These are phyloP conservation scores for Argya squamiceps DNA, from an alignment of 2,797 vertebrate species.

Conservation along the genomic window DNA sequence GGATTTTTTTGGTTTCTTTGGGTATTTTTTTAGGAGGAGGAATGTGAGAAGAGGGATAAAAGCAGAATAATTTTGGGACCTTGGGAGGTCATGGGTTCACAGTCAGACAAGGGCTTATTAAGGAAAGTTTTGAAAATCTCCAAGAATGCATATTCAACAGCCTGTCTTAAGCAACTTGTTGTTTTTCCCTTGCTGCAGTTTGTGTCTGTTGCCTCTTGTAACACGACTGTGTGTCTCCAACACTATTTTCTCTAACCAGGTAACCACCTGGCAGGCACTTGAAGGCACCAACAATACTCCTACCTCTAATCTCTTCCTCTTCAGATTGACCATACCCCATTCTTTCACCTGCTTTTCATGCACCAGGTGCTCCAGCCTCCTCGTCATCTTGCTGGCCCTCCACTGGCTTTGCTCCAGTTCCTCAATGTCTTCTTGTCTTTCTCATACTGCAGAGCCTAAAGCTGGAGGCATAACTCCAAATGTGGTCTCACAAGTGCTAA, in stretches of 20 bases:
- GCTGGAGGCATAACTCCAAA: not conserved
- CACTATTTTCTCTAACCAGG: not conserved
- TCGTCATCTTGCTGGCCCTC: not conserved
- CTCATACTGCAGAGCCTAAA: not conserved
- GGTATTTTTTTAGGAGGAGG: fast-evolving
- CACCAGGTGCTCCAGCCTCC: not conserved
- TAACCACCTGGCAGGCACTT: not conserved
- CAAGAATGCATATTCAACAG: not conserved
- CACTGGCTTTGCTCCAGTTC: not conserved
- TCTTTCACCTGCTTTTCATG: not conserved
- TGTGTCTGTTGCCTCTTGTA: not conserved
- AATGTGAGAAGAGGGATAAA: not conserved
- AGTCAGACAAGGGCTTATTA: not conserved
- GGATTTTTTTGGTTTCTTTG: not conserved
- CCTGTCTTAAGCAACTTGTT: not conserved
- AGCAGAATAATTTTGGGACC: not conserved
- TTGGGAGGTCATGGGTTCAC: not conserved
- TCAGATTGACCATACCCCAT: fast-evolving
- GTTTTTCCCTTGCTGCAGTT: not conserved
- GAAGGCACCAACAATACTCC: not conserved
- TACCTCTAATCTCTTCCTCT: not conserved
- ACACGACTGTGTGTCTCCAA: not conserved
- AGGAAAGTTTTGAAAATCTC: not conserved
- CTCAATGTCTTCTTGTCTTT: not conserved
- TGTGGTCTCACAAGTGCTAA: not conserved